Conservation (phyloP, 2,113 vertebrate genomes). For the Equus przewalskii region DNA sequence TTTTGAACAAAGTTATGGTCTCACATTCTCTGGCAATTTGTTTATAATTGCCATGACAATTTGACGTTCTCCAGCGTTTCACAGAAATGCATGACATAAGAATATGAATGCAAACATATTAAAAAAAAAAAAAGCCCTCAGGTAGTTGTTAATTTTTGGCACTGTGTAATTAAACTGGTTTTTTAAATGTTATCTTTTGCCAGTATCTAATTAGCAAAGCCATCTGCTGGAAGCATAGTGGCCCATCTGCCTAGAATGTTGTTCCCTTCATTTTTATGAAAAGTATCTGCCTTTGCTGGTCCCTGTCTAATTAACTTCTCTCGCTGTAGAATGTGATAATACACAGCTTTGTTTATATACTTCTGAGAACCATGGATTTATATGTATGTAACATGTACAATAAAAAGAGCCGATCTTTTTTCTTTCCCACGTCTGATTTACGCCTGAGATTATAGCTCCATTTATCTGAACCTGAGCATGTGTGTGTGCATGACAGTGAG, state of each 20-base stretch:
- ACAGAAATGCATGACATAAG: conserved; percentile 75
- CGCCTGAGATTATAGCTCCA: background rate
- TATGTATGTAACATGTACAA: background rate
- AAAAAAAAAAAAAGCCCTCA: conserved; percentile 73
- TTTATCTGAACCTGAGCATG: background rate
- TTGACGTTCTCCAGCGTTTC: conserved; percentile 54
- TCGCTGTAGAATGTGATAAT: conserved; percentile 69
- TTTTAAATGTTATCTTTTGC: conserved; percentile 87
- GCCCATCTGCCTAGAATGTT: conserved; percentile 88
- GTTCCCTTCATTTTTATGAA: conserved; percentile 84
- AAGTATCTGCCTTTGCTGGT: conserved; percentile 72
- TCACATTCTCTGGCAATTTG: conserved; percentile 56
- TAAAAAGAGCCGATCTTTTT: background rate
- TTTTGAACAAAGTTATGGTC: conserved; percentile 1
- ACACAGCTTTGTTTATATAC: conserved; percentile 78
- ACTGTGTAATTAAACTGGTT: conserved; percentile 88
- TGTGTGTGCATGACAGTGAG: accelerated
- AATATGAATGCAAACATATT: conserved; percentile 83
- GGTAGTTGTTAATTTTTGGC: conserved; percentile 86
- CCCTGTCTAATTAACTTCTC: conserved; percentile 85
- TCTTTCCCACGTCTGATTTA: background rate
- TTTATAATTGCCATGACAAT: conserved; percentile 69
- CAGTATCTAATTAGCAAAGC: conserved; percentile 89
- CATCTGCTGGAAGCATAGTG: conserved; percentile 88
- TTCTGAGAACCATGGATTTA: conserved; percentile 61